These are phyloP conservation scores for Todiramphus saurophagus DNA, from an alignment of 2,113 vertebrate genomes.

Conservation along the genomic window DNA sequence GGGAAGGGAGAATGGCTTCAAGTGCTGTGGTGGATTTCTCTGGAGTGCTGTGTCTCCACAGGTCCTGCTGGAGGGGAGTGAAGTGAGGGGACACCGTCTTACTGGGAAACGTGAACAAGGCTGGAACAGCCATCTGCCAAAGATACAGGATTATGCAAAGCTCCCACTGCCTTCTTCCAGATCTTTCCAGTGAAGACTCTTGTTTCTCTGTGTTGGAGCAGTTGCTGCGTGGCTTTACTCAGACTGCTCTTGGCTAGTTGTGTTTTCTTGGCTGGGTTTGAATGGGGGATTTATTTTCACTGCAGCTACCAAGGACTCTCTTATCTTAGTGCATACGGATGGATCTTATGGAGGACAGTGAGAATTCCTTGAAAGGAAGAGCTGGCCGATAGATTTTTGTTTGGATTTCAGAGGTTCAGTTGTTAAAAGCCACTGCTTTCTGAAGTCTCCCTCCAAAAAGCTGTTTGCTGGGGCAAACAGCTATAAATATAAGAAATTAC, in stretches of 20 bases:
- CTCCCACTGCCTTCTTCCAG: constrained; percentile 3
- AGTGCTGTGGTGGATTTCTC: not conserved
- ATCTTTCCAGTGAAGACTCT: not conserved
- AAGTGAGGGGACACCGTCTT: not conserved
- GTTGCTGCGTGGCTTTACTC: not conserved
- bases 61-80: not conserved
- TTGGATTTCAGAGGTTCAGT: not conserved
- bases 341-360: constrained; percentile 2
- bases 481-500: not conserved
- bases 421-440: not conserved
- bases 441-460: not conserved
- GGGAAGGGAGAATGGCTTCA: not conserved
- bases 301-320: not conserved
- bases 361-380: not conserved
- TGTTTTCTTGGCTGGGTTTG: not conserved
- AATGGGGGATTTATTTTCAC: not conserved
- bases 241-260: not conserved
- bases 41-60: not conserved
- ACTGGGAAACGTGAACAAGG: constrained; percentile 9
- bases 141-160: constrained; percentile 72
- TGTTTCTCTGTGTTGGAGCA: not conserved
- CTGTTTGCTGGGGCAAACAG: not conserved
- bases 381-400: fast-evolving
- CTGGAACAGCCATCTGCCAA: constrained; percentile 75
- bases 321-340: not conserved